Base-by-base conservation (phyloP, 2,113 vertebrate species). In the Hystrix brachyura region DNA sequence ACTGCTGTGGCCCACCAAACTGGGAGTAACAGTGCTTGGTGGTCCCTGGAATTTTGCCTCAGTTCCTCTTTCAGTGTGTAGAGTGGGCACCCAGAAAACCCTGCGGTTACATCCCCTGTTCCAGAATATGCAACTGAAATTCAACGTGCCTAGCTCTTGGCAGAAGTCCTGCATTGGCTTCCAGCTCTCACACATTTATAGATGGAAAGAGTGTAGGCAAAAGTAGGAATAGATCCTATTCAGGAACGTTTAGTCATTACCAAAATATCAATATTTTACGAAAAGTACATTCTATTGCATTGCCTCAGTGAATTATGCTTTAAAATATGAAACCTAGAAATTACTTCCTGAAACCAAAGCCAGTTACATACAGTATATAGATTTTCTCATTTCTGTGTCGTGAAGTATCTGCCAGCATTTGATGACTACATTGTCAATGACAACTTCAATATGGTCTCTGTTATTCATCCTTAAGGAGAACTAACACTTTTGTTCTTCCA, bases 271-370 rank as follows among this genome's bases (percentile, higher is more conserved):
- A 76, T n/a, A 82, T 67, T 72, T 84, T 88, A 85, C 53, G 86
- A 95, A 90, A 10, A 81, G 51, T 34, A 82, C 4, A 71, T 71
- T 87, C 23, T 51, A 87, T 32, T 81, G n/a, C 1, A 80, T 38
- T 93, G 5, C 29, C 34, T 94, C 78, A 51, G 51, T 93, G 34
- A 94, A 23, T 87, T 34, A 78, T 59, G 32, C 27, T 87, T 97
- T 95, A 86, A 84, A 90, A 94, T 65, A 59, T 53, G 15, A 93
- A 91, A 71, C 14, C 8, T 71, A 71, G 65, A 91, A 94, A 89
- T 90, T 55, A 85, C 5, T 87, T 83, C 23, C 59, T 81, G 19
- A 88, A 71, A 94, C 19, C 18, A 91, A 79, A 89, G 8, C 11
- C 59, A 94, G 34, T 69, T 55, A 82, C 13, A 71, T 51, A 32